phyloP scores from a whole-genome alignment of 2,797 vertebrate genomes.

The Oophaga sylvatica region DNA sequence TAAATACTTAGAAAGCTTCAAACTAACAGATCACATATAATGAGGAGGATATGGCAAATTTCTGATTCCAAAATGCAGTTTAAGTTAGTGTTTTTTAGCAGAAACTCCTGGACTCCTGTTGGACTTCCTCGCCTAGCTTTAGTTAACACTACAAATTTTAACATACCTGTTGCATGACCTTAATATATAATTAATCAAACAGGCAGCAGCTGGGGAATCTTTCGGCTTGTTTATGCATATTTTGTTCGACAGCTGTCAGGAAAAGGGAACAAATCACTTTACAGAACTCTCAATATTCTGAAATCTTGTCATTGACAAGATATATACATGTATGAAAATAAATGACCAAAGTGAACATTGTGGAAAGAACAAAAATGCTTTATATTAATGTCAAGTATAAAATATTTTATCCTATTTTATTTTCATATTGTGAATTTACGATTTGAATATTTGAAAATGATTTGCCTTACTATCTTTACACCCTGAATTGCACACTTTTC shows the following conservation, averaged over 20 bases:
- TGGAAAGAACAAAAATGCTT: not conserved
- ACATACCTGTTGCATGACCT: conserved; percentile 27
- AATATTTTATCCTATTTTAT: not conserved
- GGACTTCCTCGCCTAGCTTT: not conserved
- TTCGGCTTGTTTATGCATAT: conserved; percentile 17
- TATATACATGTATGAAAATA: not conserved
- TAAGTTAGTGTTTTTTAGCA: too few species aligned
- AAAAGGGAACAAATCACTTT: conserved; percentile 25
- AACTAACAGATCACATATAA: too few species aligned
- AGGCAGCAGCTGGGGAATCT: not conserved
- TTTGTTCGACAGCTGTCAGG: conserved; percentile 25
- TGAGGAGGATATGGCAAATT: too few species aligned
- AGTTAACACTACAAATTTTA: not conserved
- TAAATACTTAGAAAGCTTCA: too few species aligned
- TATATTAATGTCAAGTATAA: not conserved
- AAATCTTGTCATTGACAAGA: conserved; percentile 25
- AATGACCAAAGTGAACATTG: conserved; percentile 27
- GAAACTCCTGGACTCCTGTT: not conserved
- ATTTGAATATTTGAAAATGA: not conserved
- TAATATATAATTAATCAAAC: conserved; percentile 27
- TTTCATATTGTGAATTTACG: not conserved
- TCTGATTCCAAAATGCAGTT: too few species aligned
- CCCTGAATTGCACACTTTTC: too few species aligned
- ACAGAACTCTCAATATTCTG: not conserved
- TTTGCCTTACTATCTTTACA: not conserved